phyloP scores from a whole-genome alignment of 2,113 vertebrate genomes.

The Pantherophis guttatus region DNA sequence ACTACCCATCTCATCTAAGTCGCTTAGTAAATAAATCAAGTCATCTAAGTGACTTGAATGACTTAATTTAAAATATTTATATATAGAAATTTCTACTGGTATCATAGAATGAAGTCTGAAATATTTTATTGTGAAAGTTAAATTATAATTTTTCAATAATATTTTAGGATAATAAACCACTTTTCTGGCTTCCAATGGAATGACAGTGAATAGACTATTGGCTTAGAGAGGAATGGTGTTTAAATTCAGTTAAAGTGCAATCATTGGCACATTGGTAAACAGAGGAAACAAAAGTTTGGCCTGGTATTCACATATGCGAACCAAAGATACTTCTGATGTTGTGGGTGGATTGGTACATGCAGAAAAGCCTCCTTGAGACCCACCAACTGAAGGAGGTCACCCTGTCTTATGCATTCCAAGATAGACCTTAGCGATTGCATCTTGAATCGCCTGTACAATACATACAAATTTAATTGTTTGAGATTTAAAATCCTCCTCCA shows the following conservation, averaged over 20 bases:
- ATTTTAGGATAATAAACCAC: not conserved
- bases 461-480: too few relatives aligned
- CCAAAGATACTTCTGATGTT: too few relatives aligned
- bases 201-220: not conserved
- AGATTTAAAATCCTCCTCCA: too few relatives aligned
- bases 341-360: too few relatives aligned
- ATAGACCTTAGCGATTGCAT: too few relatives aligned
- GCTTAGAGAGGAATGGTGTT: not conserved
- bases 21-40: not conserved
- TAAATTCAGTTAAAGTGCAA: constrained; percentile 37
- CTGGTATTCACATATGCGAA: too few relatives aligned
- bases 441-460: too few relatives aligned
- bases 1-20: not conserved
- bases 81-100: not conserved
- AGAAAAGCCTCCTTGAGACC: too few relatives aligned
- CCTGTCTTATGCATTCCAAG: too few relatives aligned
- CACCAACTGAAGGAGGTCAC: too few relatives aligned
- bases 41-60: too few relatives aligned
- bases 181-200: not conserved
- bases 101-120: not conserved
- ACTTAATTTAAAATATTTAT: not conserved
- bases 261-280: not conserved
- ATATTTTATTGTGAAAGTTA: not conserved
- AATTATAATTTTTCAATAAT: not conserved
- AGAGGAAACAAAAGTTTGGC: not conserved